phyloP scores from a whole-genome alignment of 2,113 vertebrate species.

The Aegithalos caudatus region DNA sequence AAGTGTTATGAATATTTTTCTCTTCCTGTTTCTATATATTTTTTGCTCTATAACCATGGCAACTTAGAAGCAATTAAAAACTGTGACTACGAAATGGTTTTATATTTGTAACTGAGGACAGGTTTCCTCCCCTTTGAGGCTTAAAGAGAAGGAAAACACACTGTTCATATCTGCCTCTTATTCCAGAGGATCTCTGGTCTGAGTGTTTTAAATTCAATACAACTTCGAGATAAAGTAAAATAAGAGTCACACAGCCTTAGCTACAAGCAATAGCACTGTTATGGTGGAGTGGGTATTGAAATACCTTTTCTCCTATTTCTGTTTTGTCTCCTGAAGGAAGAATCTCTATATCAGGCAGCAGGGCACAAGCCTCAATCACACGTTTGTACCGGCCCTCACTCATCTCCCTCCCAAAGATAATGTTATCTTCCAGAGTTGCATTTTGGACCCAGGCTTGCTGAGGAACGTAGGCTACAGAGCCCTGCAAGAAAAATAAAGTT shows the following conservation, averaged over 20 bases:
- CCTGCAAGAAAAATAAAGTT: conserved; percentile 69
- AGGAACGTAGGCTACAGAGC: conserved; percentile 88
- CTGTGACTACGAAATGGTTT: neutral
- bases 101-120: neutral
- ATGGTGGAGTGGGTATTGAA: neutral
- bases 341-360: conserved; percentile 87
- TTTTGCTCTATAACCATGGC: neutral
- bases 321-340: conserved; percentile 88
- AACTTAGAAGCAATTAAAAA: neutral
- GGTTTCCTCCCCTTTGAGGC: neutral
- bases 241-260: neutral
- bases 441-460: conserved; percentile 99
- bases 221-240: neutral
- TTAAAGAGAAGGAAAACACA: neutral
- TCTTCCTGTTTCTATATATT: neutral
- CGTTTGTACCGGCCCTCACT: conserved; percentile 76
- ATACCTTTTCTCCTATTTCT: conserved; percentile 96
- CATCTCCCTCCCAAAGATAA: conserved; percentile 84
- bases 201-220: neutral
- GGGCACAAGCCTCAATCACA: conserved; percentile 87
- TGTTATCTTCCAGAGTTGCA: conserved; percentile 85
- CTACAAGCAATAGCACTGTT: neutral
- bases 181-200: neutral
- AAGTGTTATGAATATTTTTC: neutral
- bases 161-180: neutral